These are phyloP conservation scores for Zosterops borbonicus DNA, from an alignment of 2,113 vertebrate genomes.

Conservation along the genomic window DNA sequence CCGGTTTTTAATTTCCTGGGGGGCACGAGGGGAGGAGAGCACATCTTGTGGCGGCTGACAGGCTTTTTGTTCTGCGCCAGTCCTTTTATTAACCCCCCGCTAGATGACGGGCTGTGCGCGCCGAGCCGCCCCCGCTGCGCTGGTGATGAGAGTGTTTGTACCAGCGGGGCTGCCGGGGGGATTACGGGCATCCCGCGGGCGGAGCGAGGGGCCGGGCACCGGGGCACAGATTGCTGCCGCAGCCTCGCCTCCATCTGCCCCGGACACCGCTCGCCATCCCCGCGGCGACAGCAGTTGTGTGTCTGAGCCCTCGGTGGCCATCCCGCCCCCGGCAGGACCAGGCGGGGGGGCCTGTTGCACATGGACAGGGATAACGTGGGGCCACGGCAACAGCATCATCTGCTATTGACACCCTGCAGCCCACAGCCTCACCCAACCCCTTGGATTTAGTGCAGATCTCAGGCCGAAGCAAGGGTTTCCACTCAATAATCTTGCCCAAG, in stretches of 20 bases:
- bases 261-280: background rate
- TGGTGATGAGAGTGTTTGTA: slow-evolving; percentile 72
- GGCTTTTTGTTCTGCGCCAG: slow-evolving; percentile 52
- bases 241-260: slow-evolving; percentile 50
- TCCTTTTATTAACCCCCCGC: slow-evolving; percentile 70
- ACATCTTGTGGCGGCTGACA: slow-evolving; percentile 50
- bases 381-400: background rate
- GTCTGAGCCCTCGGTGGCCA: background rate
- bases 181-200: slow-evolving; percentile 59
- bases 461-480: background rate
- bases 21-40: slow-evolving; percentile 19
- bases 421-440: background rate
- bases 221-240: slow-evolving; percentile 47
- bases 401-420: fast-evolving
- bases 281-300: background rate
- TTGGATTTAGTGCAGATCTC: background rate
- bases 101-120: slow-evolving; percentile 39
- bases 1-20: slow-evolving; percentile 62
- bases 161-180: slow-evolving; percentile 68
- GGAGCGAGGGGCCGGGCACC: slow-evolving; percentile 43
- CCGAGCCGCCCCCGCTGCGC: slow-evolving; percentile 49
- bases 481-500: background rate
- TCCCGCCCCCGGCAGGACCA: fast-evolving
- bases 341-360: background rate
- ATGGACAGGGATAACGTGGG: background rate